Conservation (phyloP, 2,888 invertebrate species). For the Anoplius nigerrimus region DNA sequence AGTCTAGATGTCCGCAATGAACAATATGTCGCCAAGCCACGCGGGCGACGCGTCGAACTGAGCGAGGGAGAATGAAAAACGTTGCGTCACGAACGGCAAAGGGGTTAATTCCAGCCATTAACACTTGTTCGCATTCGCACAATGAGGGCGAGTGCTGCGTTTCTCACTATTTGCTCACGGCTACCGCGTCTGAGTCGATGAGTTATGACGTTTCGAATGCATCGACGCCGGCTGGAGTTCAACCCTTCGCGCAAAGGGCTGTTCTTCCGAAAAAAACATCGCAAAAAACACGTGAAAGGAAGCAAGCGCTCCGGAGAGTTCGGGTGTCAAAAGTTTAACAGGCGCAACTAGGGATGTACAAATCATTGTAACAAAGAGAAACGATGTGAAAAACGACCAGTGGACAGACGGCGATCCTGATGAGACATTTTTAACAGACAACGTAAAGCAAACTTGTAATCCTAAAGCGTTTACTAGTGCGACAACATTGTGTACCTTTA, state of each 20-base stretch:
- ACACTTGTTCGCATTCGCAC: conserved; percentile 32
- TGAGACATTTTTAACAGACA: no score
- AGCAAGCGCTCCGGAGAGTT: background rate
- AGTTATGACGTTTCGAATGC: conserved; percentile 54
- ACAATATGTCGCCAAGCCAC: conserved; percentile 15
- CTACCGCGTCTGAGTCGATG: conserved; percentile 39
- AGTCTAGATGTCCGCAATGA: background rate
- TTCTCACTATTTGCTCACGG: conserved; percentile 55
- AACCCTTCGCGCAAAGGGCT: conserved; percentile 29
- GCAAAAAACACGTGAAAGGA: conserved; percentile 10
- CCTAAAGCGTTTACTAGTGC: no score
- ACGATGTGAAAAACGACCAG: background rate
- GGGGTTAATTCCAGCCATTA: conserved; percentile 57
- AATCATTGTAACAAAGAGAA: no score
- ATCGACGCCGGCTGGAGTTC: conserved; percentile 2
- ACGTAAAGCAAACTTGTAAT: no score
- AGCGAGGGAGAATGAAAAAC: conserved; percentile 32
- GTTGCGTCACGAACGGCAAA: conserved; percentile 40
- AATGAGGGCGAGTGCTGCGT: conserved; percentile 43
- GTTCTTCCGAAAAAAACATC: conserved; percentile 45
- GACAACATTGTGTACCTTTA: no score
- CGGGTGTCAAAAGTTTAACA: no score
- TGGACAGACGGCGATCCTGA: no score
- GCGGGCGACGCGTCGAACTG: conserved; percentile 21
- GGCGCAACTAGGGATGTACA: no score